Conservation (phyloP, 2,797 vertebrate species). For the Melanotaenia boesemani region DNA sequence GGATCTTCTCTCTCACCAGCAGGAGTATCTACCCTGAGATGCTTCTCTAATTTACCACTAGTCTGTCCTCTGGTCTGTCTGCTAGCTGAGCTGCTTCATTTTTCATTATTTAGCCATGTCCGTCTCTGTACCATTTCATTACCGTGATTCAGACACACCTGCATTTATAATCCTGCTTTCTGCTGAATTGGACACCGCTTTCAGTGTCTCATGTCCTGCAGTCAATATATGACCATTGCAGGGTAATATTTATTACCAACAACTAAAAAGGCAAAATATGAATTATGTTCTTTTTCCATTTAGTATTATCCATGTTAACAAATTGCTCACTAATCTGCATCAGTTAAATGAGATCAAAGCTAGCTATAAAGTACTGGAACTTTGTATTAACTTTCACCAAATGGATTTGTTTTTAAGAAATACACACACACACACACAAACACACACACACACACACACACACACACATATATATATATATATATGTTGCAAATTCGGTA, state of each 20-base stretch:
- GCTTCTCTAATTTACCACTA: slow-evolving; percentile 43
- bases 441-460: too few species aligned
- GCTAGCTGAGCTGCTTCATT: slow-evolving; percentile 20
- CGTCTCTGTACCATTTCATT: slow-evolving; percentile 46
- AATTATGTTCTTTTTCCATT: neutral
- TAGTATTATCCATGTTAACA: slow-evolving; percentile 9
- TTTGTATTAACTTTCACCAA: neutral
- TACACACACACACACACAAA: too few species aligned
- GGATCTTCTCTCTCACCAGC: slow-evolving; percentile 42
- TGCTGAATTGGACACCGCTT: slow-evolving; percentile 23
- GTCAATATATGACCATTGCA: neutral
- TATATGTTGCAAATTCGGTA: too few species aligned
- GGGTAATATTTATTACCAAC: neutral
- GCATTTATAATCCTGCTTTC: slow-evolving; percentile 46
- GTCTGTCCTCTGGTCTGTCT: slow-evolving; percentile 18
- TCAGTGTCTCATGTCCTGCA: neutral
- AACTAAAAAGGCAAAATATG: neutral
- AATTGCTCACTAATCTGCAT: neutral
- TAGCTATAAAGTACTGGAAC: neutral
- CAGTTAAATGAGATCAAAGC: neutral
- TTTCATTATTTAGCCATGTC: slow-evolving; percentile 44
- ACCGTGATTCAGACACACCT: slow-evolving; percentile 43
- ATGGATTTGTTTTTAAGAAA: neutral
- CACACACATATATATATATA: too few species aligned
- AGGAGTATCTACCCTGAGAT: slow-evolving; percentile 26